Percentiles rank a stretch among this genome's conserved stretches.
Evolutionary conservation across 2,888 invertebrate genomes (phyloP).

Genomic region (Smittia aterrima): DNA sequence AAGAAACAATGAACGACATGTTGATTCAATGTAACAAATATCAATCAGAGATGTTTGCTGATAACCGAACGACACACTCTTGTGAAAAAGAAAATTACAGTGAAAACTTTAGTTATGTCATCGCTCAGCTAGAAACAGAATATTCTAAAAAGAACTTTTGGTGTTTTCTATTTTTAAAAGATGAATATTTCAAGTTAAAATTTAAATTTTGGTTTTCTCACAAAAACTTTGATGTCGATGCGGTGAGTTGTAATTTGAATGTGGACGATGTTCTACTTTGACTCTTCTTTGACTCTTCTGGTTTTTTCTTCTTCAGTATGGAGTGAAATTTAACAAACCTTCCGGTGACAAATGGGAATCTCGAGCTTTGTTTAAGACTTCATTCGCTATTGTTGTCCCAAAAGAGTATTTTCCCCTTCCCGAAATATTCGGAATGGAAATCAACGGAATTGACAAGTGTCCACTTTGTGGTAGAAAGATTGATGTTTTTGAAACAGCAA

Average conservation of each 20-base stretch:
- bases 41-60: not conserved
- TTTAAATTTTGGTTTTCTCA: constrained; percentile 31
- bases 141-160: constrained; percentile 1
- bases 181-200: not conserved
- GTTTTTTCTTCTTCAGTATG: not conserved
- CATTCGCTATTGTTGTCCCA: constrained; percentile 9
- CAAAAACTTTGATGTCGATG: not conserved
- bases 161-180: not conserved
- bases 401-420: not conserved
- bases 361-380: not conserved
- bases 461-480: not conserved
- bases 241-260: constrained; percentile 18
- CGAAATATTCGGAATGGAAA: constrained; percentile 19
- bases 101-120: constrained; percentile 1
- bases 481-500: not conserved
- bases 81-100: constrained; percentile 16
- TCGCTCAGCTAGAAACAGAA: not conserved
- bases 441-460: constrained; percentile 10
- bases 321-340: not conserved
- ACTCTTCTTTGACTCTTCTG: not conserved
- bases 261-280: not conserved
- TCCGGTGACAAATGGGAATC: not conserved
- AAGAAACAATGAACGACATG: constrained; percentile 11
- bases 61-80: not conserved
- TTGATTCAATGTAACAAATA: constrained; percentile 10